Base-by-base conservation (phyloP, 2,888 invertebrate species). In the Melinopterus prodromus region DNA sequence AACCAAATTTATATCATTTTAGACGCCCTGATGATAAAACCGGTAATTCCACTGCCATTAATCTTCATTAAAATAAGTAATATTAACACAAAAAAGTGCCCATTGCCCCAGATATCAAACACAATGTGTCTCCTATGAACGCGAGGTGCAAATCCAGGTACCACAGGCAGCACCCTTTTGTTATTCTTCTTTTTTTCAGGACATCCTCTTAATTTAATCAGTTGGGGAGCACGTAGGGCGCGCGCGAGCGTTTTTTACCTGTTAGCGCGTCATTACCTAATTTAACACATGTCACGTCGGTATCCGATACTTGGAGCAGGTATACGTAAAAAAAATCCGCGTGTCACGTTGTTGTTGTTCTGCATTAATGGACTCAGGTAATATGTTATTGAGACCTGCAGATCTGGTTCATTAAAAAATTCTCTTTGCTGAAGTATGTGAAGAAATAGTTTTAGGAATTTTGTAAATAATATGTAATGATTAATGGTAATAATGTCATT, bases 161-260 rank as follows among this genome's bases (percentile, higher is more conserved):
- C 53, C 53, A 12, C 9, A 53, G 53, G 53, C 53, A 4, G 53
- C 53, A 53, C 53, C 53, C 53, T 53, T 53, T 53, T 53, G 53
- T 53, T 53, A 53, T 12, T 53, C 53, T 7, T 12, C 9, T 53
- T 53, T 53, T 53, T 53, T 53, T 12, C 53, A 53, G 53, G 53
- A 53, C 53, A 53, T 53, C 53, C 53, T 53, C 53, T 53, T 53
- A 53, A 53, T 53, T 53, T 53, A 53, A 53, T 53, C 53, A 53
- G 53, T 12, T 7, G 53, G 53, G 12, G 5, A 7, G 53, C 53
- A 53, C 53, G 53, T 53, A 53, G 3, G 53, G 53, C 53, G 53
- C 53, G 53, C 1, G 53, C 53, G 7, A 12, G 53, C 53, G 53
- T 53, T 53, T 53, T 53, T 53, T 53, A 53, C 53, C 53, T 53